A percentile compares a stretch with the other conserved stretches of the same genome.
These are phyloP conservation scores for Trichogramma dendrolimi DNA, from an alignment of 2,888 invertebrate species.

Conservation along the genomic window DNA sequence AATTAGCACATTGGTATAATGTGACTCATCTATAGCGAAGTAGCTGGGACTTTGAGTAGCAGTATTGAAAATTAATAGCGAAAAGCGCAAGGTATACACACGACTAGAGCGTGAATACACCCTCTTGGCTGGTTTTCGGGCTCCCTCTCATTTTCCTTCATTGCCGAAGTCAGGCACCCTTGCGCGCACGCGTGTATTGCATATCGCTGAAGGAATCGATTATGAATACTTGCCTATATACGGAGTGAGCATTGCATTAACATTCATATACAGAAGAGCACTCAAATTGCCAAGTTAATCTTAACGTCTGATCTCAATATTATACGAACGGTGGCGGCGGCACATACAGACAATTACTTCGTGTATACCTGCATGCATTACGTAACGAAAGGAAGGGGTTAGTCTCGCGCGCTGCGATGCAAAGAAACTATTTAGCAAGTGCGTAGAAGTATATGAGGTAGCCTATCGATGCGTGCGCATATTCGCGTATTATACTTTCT, in stretches of 20 bases:
- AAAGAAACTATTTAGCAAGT: slow-evolving; percentile 24
- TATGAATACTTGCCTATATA: slow-evolving; percentile 2
- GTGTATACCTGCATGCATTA: background rate
- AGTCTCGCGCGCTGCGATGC: background rate
- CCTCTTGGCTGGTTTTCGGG: too few relatives aligned
- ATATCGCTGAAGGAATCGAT: slow-evolving; percentile 21
- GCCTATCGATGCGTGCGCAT: slow-evolving; percentile 19
- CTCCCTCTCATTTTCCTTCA: background rate
- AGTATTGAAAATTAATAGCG: too few relatives aligned
- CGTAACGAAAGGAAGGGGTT: background rate
- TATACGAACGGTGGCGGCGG: background rate
- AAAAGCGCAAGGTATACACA: too few relatives aligned
- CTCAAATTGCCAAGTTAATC: slow-evolving; percentile 21
- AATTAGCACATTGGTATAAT: too few relatives aligned
- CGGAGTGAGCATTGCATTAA: slow-evolving; percentile 10
- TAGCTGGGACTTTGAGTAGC: too few relatives aligned
- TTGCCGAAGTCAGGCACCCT: slow-evolving; percentile 8
- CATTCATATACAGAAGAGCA: slow-evolving; percentile 12
- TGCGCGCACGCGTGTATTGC: slow-evolving; percentile 6
- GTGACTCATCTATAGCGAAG: too few relatives aligned
- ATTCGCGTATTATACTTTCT: too few relatives aligned
- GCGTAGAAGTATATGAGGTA: background rate
- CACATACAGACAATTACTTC: slow-evolving; percentile 9
- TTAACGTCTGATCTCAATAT: slow-evolving; percentile 15
- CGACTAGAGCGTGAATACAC: too few relatives aligned